Conservation (phyloP, 2,113 vertebrate genomes). For the Bubo blakistoni region DNA sequence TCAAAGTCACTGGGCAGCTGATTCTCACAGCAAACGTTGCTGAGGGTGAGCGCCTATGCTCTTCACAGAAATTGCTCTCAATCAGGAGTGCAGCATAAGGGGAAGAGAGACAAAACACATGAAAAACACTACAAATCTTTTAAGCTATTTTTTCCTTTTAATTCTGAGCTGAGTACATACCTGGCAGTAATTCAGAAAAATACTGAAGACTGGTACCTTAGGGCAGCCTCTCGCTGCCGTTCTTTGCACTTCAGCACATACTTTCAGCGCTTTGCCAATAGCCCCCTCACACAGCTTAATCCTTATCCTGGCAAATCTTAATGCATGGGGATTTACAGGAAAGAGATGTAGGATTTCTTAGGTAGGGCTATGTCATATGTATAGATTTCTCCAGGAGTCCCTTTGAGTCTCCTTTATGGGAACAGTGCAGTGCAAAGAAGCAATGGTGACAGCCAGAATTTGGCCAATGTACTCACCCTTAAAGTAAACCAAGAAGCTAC, state of each 20-base stretch:
- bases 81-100: accelerated
- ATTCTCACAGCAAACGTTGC: accelerated
- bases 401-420: neutral
- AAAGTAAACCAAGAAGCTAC: neutral
- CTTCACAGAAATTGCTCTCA: accelerated
- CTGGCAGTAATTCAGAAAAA: neutral
- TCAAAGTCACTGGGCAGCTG: accelerated
- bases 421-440: neutral
- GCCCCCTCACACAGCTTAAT: neutral
- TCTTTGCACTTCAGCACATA: neutral
- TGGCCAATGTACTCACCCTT: neutral
- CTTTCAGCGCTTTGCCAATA: neutral
- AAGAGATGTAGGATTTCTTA: neutral
- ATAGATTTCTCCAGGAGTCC: neutral
- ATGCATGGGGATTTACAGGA: neutral
- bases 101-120: accelerated
- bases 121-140: accelerated
- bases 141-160: neutral
- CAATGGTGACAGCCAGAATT: neutral
- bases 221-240: neutral
- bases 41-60: accelerated
- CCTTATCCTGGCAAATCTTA: neutral
- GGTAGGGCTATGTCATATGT: neutral
- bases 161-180: neutral
- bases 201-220: neutral